Evolutionary conservation across 1,140 invertebrate genomes (phyloP), one percentile per base, ranked within the genome.

Genomic region (Globodera rostochiensis): DNA sequence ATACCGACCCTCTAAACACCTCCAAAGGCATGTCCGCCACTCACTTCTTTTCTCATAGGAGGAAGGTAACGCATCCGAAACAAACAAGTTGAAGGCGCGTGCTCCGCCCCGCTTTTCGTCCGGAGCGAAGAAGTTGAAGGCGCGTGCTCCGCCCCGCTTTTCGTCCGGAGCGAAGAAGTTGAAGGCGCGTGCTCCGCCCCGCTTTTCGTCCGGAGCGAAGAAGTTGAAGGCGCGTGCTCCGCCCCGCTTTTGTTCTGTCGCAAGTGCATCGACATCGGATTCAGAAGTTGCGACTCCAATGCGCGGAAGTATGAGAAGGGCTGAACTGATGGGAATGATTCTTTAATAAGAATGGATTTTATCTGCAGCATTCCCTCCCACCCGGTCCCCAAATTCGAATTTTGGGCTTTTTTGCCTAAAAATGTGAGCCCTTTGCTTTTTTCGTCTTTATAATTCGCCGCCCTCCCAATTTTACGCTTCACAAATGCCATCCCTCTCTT

Each of bases 91-190:
- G 49, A 78, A 78, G 46, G 77, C 64, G 25, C 77, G 66, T 4
- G 57, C 77, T 15, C 74, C 74, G 64, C 46, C 74, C 36, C 36
- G 5, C 25, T 50, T 67, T 57, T 76, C 74, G 45, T 60, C 53
- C 53, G 47, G 15, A 57, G 74, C 50, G 2, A 45, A 50, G 45
- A 60, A 64, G 36, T 36, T 36, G 21, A 76, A 76, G 13, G 74
- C 74, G 9, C 74, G 49, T 76, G 46, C 74, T 19, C 74, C 74
- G 21, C 4, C 74, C 9, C 74, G 74, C 64, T 76, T 76, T n/a
- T 64, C 60, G 25, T 36, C 25, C 25, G 25, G 25, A 36, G 25
- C 25, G 2, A 36, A 36, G 25, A 36, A 36, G 25, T 36, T 36
- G 25, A 36, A 36, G 25, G 25, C 25, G 25, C 25, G 25, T 64